Base-by-base conservation (phyloP, 2,888 invertebrate species). In the Papilio elwesi region DNA sequence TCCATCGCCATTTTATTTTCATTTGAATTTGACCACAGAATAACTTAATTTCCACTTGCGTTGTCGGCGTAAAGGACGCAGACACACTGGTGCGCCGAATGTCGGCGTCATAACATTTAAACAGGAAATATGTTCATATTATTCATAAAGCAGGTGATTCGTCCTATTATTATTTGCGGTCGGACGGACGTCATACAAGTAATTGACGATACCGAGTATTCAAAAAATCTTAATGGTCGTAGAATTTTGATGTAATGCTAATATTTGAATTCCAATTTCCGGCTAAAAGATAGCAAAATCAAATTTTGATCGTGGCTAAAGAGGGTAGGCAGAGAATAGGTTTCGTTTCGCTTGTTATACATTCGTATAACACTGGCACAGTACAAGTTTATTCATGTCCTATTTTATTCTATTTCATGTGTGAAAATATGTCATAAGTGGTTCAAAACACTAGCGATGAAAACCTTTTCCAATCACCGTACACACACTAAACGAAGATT, bases 81-180 rank as follows among this genome's bases (percentile, higher is more conserved):
- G 78, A 77, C 83, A 77, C 80, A 82, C 84, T 87, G 84, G 79
- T 75, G 75, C 71, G 71, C 62, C 70, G 74, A 69, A 77, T 69
- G 69, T 67, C 75, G 75, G n/a, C 53, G 66, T 65, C 74, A 79
- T 76, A 78, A 79, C 79, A 74, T 77, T 76, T 76, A 82, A 84
- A 87, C 89, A 87, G 90, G 89, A 89, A 90, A 90, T 82, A 83
- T 83, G 74, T 80, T 73, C 78, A 79, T 83, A 83, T 88, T 87
- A 87, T 83, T 89, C 88, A 87, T 75, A 82, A 82, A 82, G 81
- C 82, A 85, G 82, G 81, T 80, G 81, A 83, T 85, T 84, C 83
- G 81, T 79, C 68, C 85, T 82, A 26, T 26, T 26, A 26, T 85
- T 81, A 88, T 86, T 85, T 89, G 89, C 82, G 88, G 88, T 88